A percentile compares a stretch with the other conserved stretches of the same genome.
Evolutionary conservation across 37 sponge, comb jelly and placozoan genomes (phyloP).

Genomic region (Halisarca cf. caerulea): DNA sequence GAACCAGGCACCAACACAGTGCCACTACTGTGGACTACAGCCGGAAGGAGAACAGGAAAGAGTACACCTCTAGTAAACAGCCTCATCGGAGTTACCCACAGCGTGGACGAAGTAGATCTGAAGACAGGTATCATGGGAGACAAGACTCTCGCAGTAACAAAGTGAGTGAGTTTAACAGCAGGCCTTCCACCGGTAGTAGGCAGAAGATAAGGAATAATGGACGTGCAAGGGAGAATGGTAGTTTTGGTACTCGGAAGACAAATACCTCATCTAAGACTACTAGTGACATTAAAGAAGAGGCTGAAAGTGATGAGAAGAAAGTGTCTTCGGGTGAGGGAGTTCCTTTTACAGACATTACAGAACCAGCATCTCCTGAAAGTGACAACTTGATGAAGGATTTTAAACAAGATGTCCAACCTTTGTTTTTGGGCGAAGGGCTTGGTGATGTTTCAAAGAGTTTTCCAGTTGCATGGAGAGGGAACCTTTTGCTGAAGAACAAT

Average conservation of each 20-base stretch:
- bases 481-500: conserved; percentile 88
- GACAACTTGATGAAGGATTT: conserved; percentile 21
- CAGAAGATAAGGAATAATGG: neutral
- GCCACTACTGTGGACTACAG: neutral
- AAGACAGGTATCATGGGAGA: neutral
- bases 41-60: neutral
- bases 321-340: conserved; percentile 5
- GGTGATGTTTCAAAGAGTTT: conserved; percentile 78
- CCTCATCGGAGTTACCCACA: neutral
- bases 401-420: conserved; percentile 30
- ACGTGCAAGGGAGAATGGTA: neutral
- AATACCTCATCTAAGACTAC: neutral
- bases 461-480: conserved; percentile 91
- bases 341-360: conserved; percentile 44
- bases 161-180: neutral
- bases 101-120: neutral
- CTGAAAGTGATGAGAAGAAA: conserved; percentile 16
- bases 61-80: neutral
- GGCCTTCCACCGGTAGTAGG: neutral
- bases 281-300: conserved; percentile 5
- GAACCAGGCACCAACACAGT: neutral
- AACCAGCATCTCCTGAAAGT: conserved; percentile 43
- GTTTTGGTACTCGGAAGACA: neutral
- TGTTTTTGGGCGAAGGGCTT: conserved; percentile 46
- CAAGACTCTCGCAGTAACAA: neutral